Conservation (phyloP, 2,113 vertebrate species). For the Rattus rattus region DNA sequence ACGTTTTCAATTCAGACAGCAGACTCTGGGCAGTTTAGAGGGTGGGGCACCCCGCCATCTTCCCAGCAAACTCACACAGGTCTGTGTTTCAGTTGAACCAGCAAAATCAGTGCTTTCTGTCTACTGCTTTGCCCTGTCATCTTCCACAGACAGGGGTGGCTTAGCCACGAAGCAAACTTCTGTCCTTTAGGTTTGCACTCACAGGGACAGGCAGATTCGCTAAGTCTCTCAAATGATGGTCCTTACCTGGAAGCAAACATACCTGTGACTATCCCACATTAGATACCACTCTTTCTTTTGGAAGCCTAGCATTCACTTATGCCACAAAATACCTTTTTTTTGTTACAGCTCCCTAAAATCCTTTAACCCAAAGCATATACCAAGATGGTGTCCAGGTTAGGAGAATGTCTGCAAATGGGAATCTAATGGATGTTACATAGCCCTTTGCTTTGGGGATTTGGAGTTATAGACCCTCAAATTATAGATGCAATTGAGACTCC, state of each 20-base stretch:
- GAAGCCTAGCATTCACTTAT: neutral
- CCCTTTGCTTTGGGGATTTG: neutral
- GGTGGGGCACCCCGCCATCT: neutral
- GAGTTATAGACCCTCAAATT: neutral
- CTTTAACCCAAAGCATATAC: neutral
- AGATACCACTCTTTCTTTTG: neutral
- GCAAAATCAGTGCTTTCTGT: neutral
- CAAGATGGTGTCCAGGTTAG: neutral
- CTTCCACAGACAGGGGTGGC: neutral
- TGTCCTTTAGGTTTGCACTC: neutral
- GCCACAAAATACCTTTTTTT: neutral
- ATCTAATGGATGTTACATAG: neutral
- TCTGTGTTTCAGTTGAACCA: neutral
- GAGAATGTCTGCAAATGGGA: neutral
- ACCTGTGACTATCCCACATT: neutral
- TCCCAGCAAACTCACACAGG: neutral
- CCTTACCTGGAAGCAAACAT: constrained; percentile 26
- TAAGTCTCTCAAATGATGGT: neutral
- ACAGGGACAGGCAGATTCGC: neutral
- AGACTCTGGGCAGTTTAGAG: neutral
- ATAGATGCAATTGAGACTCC: neutral
- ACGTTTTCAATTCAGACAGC: neutral
- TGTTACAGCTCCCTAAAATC: neutral
- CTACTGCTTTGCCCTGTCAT: neutral
- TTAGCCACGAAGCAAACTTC: neutral